Evolutionary conservation across 1,140 invertebrate species (phyloP), one percentile per base, ranked within the genome.

Genomic region (Drosophila nannoptera): DNA sequence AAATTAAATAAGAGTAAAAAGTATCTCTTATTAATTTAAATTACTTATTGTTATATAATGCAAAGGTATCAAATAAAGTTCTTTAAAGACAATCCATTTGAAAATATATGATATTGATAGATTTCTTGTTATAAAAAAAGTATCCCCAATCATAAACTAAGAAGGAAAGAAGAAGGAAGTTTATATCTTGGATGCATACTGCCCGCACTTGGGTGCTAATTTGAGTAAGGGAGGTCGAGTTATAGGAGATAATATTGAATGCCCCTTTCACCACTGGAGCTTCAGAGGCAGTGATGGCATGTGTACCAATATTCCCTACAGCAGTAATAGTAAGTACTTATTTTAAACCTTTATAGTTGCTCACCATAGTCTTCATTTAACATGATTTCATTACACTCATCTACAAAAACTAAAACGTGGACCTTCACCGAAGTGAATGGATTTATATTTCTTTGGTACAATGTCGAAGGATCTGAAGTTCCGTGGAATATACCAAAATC

Each of bases 141-240:
- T n/a, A n/a, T n/a, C n/a, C n/a, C n/a, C n/a, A n/a, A n/a, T n/a
- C n/a, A n/a, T n/a, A n/a, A n/a, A n/a, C n/a, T n/a, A n/a, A n/a
- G n/a, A n/a, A n/a, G n/a, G n/a, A n/a, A n/a, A n/a, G n/a, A n/a
- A n/a, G n/a, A n/a, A n/a, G n/a, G 82, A 91, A n/a, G 92, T 93
- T 0, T 92, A 93, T 55, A 91, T 94, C 4, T 86, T 97, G 22
- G 94, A 97, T 87, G 96, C 96, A 0, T 97, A 96, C 86, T 98
- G 96, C 87, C 96, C 96, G 0, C 96, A 97, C 89, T 90, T 97
- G 76, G 97, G 97, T 0, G 96, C 96, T 0, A 96, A 97, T 88
- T 91, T 97, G 80, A 95, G 91, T 0, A 91, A 94, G 8, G 95
- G 95, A 1, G 96, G 96, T 0, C 90, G 89, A 0, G 95, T 96